phyloP scores from a whole-genome alignment of 2,797 vertebrate species.

The Rhinichthys osculus region DNA sequence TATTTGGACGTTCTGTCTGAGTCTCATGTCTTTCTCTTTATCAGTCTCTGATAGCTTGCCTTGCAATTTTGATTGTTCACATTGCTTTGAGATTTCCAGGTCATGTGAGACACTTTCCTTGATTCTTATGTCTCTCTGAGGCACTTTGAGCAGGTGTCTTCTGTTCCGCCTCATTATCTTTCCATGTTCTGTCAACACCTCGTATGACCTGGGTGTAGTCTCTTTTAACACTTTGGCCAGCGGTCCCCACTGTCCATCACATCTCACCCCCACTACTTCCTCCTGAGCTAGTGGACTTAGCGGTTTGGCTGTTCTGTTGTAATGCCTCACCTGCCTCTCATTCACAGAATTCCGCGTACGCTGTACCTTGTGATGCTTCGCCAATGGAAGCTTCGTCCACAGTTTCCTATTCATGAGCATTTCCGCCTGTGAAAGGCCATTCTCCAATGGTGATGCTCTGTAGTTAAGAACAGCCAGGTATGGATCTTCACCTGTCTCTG shows the following conservation, averaged over 20 bases:
- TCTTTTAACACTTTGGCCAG: background rate
- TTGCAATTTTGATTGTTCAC: no score
- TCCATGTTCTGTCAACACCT: slow-evolving; percentile 34
- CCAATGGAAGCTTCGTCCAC: slow-evolving; percentile 13
- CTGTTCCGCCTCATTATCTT: slow-evolving; percentile 19
- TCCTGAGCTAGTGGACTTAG: slow-evolving; percentile 18
- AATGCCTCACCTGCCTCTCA: background rate
- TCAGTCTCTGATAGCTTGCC: no score
- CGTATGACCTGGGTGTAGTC: slow-evolving; percentile 21
- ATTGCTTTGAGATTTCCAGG: no score
- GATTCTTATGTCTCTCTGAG: no score
- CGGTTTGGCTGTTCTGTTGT: slow-evolving; percentile 12
- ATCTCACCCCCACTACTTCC: slow-evolving; percentile 29
- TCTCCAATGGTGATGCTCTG: slow-evolving; percentile 11
- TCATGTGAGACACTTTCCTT: no score
- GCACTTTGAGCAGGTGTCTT: no score
- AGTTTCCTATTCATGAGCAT: slow-evolving; percentile 44
- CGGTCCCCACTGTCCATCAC: slow-evolving; percentile 27
- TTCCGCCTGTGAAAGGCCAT: slow-evolving; percentile 21
- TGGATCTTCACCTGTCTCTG: slow-evolving; percentile 27
- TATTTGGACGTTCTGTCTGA: no score
- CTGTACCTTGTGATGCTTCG: slow-evolving; percentile 3
- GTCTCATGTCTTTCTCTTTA: no score
- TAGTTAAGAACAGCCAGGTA: slow-evolving; percentile 23
- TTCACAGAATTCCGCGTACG: background rate